Conservation (phyloP, 2,113 vertebrate genomes). For the Meriones unguiculatus region DNA sequence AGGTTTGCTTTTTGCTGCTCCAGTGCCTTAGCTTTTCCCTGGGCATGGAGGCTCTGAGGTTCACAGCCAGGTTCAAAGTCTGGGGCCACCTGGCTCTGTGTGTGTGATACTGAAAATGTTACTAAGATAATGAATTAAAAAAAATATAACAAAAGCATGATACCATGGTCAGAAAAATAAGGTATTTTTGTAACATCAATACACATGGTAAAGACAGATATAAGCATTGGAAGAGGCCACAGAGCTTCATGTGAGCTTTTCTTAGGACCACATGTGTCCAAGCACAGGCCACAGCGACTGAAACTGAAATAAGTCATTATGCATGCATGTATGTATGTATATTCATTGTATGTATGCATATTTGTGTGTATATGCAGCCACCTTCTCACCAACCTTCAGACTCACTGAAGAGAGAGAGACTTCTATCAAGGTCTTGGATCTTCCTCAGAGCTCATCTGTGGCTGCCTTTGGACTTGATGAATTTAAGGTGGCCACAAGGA, state of each 20-base stretch:
- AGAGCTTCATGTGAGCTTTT: not conserved
- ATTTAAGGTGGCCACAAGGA: not conserved
- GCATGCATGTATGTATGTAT: not conserved
- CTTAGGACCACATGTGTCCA: not conserved
- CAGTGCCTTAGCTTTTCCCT: not conserved
- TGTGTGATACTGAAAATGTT: not conserved
- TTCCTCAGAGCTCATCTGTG: not conserved
- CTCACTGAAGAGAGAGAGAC: not conserved
- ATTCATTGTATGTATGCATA: not conserved
- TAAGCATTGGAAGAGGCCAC: constrained; percentile 5
- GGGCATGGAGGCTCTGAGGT: not conserved
- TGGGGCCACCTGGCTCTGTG: not conserved
- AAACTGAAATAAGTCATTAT: not conserved
- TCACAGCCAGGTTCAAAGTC: not conserved
- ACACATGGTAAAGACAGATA: not conserved
- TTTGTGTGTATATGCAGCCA: not conserved
- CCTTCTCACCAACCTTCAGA: not conserved
- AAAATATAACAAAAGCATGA: not conserved
- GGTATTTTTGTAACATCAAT: not conserved
- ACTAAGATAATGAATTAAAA: not conserved
- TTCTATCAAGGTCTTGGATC: not conserved
- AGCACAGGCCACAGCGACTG: not conserved
- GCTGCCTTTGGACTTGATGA: not conserved
- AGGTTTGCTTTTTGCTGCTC: not conserved
- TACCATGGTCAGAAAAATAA: not conserved